Conservation (phyloP, 2,797 vertebrate species). For the Chrysocyon brachyurus region DNA sequence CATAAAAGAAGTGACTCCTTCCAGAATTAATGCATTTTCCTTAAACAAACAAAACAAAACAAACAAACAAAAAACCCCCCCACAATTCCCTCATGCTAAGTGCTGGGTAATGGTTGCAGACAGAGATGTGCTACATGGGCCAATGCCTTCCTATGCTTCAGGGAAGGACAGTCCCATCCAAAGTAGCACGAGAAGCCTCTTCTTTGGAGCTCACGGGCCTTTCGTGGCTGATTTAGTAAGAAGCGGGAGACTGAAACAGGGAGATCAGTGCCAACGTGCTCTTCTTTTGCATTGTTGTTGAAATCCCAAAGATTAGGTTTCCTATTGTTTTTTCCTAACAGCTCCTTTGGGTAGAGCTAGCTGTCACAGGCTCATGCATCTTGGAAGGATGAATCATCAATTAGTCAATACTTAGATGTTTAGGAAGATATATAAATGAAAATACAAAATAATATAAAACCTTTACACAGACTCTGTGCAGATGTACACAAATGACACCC, state of each 20-base stretch:
- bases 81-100: neutral
- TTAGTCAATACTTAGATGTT: neutral
- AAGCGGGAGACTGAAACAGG: neutral
- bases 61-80: neutral
- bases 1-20: constrained; percentile 35
- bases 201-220: neutral
- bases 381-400: constrained; percentile 31
- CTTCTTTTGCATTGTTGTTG: neutral
- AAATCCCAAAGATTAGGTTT: constrained; percentile 36
- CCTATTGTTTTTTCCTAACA: neutral
- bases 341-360: neutral
- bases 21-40: constrained; percentile 29
- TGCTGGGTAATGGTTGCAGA: neutral
- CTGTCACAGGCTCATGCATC: neutral
- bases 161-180: neutral
- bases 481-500: neutral
- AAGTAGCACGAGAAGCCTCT: neutral
- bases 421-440: neutral
- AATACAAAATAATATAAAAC: constrained; percentile 16
- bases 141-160: neutral
- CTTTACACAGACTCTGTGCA: neutral
- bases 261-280: neutral
- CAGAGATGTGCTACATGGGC: neutral
- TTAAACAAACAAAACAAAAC: neutral
- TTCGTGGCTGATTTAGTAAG: neutral